These are phyloP conservation scores for Plebejus anna DNA, from an alignment of 2,888 invertebrate genomes.

Conservation along the genomic window DNA sequence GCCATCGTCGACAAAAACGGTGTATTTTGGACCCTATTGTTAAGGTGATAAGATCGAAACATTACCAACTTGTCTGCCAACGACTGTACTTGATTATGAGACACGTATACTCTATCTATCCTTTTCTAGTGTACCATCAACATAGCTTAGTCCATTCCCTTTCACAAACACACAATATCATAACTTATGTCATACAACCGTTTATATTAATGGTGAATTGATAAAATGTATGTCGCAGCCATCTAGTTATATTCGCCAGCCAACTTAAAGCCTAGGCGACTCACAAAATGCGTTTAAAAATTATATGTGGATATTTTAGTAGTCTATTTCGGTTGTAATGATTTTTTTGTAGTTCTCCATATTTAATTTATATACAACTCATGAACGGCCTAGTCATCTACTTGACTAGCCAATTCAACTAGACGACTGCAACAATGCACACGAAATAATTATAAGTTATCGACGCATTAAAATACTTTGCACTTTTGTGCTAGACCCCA, in stretches of 20 bases:
- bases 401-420: neutral
- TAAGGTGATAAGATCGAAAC: neutral
- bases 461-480: constrained; percentile 20
- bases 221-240: neutral
- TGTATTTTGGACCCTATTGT: neutral
- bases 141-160: neutral
- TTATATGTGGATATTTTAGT: too few species aligned
- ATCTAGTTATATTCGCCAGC: neutral
- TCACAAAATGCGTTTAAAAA: neutral
- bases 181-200: constrained; percentile 22
- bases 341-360: too few species aligned
- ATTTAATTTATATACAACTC: too few species aligned
- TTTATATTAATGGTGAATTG: constrained; percentile 33
- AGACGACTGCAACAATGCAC: neutral
- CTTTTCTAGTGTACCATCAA: neutral
- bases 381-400: too few species aligned
- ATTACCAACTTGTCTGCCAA: too few species aligned
- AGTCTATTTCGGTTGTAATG: too few species aligned
- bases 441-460: constrained; percentile 21
- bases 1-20: neutral
- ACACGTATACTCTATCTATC: too few species aligned
- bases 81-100: too few species aligned
- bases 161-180: constrained; percentile 21
- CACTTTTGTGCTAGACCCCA: constrained; percentile 22
- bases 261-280: neutral